A percentile compares a stretch with the other conserved stretches of the same genome.
Evolutionary conservation across 2,888 invertebrate species (phyloP).

Genomic region (Phaedon cochleariae): DNA sequence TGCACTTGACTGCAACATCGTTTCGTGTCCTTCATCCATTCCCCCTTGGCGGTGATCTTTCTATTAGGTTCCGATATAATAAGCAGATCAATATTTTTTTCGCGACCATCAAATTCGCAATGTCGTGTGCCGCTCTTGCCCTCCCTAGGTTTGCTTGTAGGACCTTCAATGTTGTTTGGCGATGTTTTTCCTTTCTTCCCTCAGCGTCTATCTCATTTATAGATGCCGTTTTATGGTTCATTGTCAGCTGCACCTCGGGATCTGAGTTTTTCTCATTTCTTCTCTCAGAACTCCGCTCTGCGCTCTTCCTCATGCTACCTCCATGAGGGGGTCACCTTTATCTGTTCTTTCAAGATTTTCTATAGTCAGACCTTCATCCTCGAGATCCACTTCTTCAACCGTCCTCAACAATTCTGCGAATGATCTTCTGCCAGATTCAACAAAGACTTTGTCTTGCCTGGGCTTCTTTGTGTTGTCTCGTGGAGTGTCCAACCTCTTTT

Average conservation of each 20-base stretch:
- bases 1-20: background rate
- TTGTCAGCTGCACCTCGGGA: background rate
- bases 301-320: constrained; percentile 6
- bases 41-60: background rate
- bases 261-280: constrained; percentile 5
- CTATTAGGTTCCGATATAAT: constrained; percentile 12
- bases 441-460: background rate
- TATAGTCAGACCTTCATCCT: constrained; percentile 4
- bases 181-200: background rate
- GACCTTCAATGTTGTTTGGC: background rate
- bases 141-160: background rate
- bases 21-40: constrained; percentile 3
- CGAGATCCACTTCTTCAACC: constrained; percentile 6
- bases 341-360: background rate
- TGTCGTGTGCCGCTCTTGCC: constrained; percentile 5
- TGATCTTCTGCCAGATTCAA: background rate
- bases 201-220: constrained; percentile 2
- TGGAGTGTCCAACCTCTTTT: background rate
- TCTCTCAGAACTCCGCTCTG: constrained; percentile 1
- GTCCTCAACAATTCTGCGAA: constrained; percentile 10
- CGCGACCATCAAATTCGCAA: background rate
- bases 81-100: background rate
- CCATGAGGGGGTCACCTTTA: constrained; percentile 5
- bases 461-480: background rate
- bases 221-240: background rate